Evolutionary conservation across 2,113 vertebrate species (phyloP).

Genomic region (Takifugu flavidus): DNA sequence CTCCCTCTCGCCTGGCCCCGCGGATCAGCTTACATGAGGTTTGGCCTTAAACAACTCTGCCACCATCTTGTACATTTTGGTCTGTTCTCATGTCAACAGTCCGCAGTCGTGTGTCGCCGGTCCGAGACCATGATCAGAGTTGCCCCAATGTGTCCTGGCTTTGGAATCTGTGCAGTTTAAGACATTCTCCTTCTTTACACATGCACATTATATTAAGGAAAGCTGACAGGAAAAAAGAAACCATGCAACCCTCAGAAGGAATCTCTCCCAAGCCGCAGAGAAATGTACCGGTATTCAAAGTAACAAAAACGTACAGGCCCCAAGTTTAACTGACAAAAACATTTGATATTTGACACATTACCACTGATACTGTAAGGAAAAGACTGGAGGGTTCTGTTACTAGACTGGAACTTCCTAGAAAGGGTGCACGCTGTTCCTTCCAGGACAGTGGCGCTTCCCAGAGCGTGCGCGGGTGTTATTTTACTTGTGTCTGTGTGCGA

Average conservation of each 20-base stretch:
- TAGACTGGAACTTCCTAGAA: conserved; percentile 42
- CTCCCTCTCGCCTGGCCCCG: conserved; percentile 40
- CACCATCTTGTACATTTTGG: conserved; percentile 42
- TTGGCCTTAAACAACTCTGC: conserved; percentile 50
- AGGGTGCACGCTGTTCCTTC: conserved; percentile 41
- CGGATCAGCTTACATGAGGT: conserved; percentile 54
- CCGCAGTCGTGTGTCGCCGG: conserved; percentile 10
- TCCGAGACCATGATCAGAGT: too few species aligned
- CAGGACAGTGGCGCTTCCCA: conserved; percentile 22
- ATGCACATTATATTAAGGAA: too few species aligned
- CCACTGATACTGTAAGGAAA: conserved; percentile 10
- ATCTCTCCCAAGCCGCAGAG: too few species aligned
- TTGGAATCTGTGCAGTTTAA: too few species aligned
- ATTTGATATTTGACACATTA: conserved; percentile 13
- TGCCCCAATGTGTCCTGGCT: too few species aligned
- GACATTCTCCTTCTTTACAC: too few species aligned
- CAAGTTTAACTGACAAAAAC: too few species aligned
- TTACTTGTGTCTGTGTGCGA: conserved; percentile 18
- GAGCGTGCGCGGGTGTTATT: conserved; percentile 30
- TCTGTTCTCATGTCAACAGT: conserved; percentile 38
- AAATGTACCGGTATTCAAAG: too few species aligned
- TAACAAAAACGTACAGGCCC: too few species aligned
- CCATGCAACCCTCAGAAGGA: too few species aligned
- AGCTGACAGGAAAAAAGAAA: too few species aligned
- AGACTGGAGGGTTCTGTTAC: conserved; percentile 17